Conservation (phyloP, 2,113 vertebrate species). For the Phylloscopus whistleri region DNA sequence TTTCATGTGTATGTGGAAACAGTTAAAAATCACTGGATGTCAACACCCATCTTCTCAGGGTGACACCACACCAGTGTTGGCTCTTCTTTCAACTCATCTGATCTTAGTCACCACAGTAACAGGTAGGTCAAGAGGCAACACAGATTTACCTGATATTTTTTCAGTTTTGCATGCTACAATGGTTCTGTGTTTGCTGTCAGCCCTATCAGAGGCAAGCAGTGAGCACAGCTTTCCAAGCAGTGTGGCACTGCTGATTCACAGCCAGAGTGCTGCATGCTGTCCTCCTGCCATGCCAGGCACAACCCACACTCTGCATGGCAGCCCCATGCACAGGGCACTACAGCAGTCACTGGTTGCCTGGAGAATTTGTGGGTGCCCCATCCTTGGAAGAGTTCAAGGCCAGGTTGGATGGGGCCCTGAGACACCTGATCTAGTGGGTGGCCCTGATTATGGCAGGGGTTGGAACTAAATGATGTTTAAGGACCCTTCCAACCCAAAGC, state of each 20-base stretch:
- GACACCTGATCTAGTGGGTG: not conserved
- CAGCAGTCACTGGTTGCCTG: not conserved
- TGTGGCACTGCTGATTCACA: not conserved
- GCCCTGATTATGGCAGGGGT: not conserved
- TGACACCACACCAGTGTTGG: not conserved
- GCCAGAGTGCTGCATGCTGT: rapidly evolving
- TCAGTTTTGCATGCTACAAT: not conserved
- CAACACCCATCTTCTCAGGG: not conserved
- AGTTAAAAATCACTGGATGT: not conserved
- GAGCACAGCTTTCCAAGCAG: not conserved
- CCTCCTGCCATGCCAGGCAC: not conserved
- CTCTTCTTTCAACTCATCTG: not conserved
- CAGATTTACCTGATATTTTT: not conserved
- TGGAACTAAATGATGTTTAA: not conserved
- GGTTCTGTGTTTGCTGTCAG: not conserved
- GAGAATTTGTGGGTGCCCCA: not conserved
- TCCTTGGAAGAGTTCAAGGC: not conserved
- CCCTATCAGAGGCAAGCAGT: not conserved
- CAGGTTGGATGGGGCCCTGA: not conserved
- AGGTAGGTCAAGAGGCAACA: not conserved
- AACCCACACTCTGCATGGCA: rapidly evolving
- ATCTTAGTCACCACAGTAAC: not conserved
- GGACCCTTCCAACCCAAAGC: not conserved
- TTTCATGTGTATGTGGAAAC: not conserved
- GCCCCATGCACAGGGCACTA: rapidly evolving